Base-by-base conservation (phyloP, 2,888 invertebrate species). In the Laothoe populi region DNA sequence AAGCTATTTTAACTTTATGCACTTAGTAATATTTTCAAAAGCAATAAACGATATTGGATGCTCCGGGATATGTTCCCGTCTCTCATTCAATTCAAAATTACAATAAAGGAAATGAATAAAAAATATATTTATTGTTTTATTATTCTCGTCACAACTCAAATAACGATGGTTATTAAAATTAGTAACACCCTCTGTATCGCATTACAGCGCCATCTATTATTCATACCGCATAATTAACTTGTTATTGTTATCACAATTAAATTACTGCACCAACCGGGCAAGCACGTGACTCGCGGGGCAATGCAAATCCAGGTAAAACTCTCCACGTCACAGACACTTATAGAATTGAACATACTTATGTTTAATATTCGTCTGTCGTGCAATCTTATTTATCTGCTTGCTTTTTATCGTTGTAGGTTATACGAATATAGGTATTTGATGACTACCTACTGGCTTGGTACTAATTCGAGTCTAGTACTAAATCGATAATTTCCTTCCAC, bases 201-300 rank as follows among this genome's bases (percentile, higher is more conserved):
- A 19, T 53, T 35, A 53, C 31, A 53, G 19, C 53, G 53, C 35
- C 53, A 53, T 53, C 53, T 53, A 53, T 53, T 53, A 53, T 53
- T 53, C 53, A 53, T 53, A 35, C 35, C 5, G 19, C 53, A 35
- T 35, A 35, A 53, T 53, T 31, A 53, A 53, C 53, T 19, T 19
- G 53, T 53, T 53, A 35, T 53, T 53, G 31, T 53, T 53, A 53
- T 35, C 31, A 26, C 24, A 35, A 53, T 53, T 16, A 4, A 53
- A 53, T 53, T 53, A 19, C 35, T 31, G 35, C 53, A 35, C 19
- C 53, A 8, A 10, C 2, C 5, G 0, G 26, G 26, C 16, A 2
- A 8, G 49, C n/a, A 16, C 49, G 49, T 31, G 49, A 49, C 26
- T 49, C 26, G 35, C 4, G 4, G 0, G 8, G 13, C 24, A 24